A percentile compares a stretch with the other conserved stretches of the same genome.
phyloP scores from a whole-genome alignment of 2,113 vertebrate species.

The Pyrgilauda ruficollis region DNA sequence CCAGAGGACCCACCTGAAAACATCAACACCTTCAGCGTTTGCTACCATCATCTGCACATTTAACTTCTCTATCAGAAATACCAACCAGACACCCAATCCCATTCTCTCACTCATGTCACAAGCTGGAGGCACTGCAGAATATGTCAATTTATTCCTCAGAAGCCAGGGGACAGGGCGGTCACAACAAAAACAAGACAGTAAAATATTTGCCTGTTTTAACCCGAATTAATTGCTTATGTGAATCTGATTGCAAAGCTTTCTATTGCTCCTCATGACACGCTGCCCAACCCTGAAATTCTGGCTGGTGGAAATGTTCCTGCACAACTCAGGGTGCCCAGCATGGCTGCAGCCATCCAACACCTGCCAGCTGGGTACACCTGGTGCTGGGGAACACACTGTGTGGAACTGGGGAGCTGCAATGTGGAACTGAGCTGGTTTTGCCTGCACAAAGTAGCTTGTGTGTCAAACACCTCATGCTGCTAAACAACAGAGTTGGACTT shows the following conservation, averaged over 20 bases:
- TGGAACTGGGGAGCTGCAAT: background rate
- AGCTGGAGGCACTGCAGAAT: background rate
- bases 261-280: background rate
- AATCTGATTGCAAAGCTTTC: background rate
- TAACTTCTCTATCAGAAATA: background rate
- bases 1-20: background rate
- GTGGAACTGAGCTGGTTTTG: background rate
- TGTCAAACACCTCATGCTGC: background rate
- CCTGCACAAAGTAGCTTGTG: background rate
- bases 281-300: background rate
- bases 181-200: background rate
- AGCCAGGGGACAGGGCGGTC: background rate
- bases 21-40: background rate
- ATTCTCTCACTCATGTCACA: background rate
- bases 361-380: background rate
- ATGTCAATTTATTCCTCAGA: background rate
- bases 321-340: background rate
- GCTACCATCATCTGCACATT: background rate
- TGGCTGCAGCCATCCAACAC: background rate
- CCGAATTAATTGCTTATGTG: background rate
- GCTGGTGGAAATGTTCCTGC: background rate
- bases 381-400: no score
- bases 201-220: background rate
- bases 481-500: background rate
- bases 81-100: background rate